A percentile compares a stretch with the other conserved stretches of the same genome.
phyloP scores from a whole-genome alignment of 2,113 vertebrate genomes.

The Furnarius figulus region DNA sequence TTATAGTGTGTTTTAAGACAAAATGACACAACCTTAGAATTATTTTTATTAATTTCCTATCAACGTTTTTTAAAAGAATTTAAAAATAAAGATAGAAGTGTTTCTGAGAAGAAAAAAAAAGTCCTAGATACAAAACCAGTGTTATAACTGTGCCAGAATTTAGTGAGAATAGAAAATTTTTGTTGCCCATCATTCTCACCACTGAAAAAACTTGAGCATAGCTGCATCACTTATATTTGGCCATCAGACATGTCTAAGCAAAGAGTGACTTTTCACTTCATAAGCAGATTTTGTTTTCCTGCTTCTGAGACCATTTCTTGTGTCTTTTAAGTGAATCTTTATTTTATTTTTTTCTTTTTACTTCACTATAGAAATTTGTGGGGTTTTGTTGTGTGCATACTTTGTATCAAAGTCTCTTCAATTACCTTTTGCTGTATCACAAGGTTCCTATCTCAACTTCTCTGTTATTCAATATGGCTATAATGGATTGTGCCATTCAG shows the following conservation, averaged over 20 bases:
- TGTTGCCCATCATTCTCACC: background rate
- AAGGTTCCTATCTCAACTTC: constrained; percentile 31
- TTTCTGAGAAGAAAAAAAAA: background rate
- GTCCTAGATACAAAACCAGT: background rate
- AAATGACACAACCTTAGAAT: background rate
- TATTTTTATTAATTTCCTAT: background rate
- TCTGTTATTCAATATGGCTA: constrained; percentile 47
- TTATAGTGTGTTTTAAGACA: background rate
- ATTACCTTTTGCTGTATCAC: background rate
- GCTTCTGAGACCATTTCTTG: background rate
- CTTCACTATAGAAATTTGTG: background rate
- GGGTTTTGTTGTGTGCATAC: background rate
- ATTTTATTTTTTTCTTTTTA: background rate
- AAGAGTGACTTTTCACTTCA: background rate
- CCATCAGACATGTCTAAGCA: background rate
- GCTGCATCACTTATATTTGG: background rate
- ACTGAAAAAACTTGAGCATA: background rate
- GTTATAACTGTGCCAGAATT: background rate
- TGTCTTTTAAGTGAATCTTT: background rate
- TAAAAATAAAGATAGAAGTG: background rate
- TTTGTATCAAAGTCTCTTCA: background rate
- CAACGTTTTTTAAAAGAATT: background rate
- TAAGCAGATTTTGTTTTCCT: background rate
- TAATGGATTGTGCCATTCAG: constrained; percentile 43
- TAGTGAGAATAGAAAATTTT: background rate